Conservation (phyloP, 2,113 vertebrate genomes). For the Porphyrio hochstetteri region DNA sequence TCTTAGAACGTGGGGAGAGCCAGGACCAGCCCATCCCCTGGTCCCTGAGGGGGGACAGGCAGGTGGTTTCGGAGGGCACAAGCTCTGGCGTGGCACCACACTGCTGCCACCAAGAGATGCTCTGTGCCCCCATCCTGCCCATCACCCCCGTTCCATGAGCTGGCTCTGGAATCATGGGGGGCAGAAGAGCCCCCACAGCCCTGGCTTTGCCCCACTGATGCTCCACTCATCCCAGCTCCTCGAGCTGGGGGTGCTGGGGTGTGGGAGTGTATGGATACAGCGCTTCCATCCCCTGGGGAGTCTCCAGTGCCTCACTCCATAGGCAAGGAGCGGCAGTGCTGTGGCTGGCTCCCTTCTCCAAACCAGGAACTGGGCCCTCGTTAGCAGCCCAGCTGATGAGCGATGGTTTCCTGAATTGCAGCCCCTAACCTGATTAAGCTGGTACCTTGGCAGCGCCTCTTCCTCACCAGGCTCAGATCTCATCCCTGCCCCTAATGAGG, state of each 20-base stretch:
- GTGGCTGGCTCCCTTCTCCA: neutral
- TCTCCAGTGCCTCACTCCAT: fast-evolving
- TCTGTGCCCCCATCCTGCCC: neutral
- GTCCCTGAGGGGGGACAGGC: neutral
- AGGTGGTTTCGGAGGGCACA: neutral
- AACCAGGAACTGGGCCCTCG: neutral
- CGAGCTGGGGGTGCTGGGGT: fast-evolving
- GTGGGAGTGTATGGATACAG: fast-evolving
- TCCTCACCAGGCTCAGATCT: neutral
- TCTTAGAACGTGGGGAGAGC: neutral
- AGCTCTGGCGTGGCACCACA: neutral
- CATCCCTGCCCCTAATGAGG: neutral
- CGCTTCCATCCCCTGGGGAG: neutral
- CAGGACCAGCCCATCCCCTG: neutral
- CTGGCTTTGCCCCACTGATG: neutral
- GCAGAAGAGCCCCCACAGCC: neutral
- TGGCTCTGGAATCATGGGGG: neutral
- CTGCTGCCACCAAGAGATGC: neutral
- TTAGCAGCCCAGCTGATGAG: neutral
- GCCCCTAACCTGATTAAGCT: constrained; percentile 36
- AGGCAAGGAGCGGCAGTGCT: neutral
- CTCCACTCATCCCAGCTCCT: neutral
- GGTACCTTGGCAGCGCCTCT: neutral
- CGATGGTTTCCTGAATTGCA: constrained; percentile 42
- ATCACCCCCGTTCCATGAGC: neutral